These are phyloP conservation scores for Carettochelys insculpta DNA, from an alignment of 2,113 vertebrate species.

Conservation along the genomic window DNA sequence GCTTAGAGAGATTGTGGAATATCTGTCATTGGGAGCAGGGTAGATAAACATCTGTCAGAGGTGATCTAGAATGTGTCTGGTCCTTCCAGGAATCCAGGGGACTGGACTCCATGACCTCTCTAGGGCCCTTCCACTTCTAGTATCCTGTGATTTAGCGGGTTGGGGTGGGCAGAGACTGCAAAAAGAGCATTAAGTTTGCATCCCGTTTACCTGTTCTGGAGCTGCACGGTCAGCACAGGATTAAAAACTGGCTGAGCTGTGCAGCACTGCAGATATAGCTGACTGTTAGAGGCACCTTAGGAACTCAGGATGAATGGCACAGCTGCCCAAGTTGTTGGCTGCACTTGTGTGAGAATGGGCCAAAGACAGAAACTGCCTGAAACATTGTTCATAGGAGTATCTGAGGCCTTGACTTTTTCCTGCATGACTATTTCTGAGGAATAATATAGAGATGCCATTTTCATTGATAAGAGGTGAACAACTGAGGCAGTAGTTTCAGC, in stretches of 20 bases:
- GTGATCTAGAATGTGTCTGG: too few relatives aligned
- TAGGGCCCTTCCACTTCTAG: too few relatives aligned
- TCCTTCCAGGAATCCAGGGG: too few relatives aligned
- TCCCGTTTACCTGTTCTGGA: neutral
- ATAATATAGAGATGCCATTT: neutral
- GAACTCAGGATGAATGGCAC: constrained; percentile 66
- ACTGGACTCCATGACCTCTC: too few relatives aligned
- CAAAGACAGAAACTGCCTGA: constrained; percentile 18
- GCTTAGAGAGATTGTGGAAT: too few relatives aligned
- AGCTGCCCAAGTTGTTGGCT: constrained; percentile 64
- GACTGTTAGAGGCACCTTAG: constrained; percentile 65
- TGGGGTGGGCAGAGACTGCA: neutral
- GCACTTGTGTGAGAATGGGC: constrained; percentile 35
- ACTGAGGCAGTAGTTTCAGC: neutral
- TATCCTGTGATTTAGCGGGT: too few relatives aligned
- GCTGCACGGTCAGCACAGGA: neutral
- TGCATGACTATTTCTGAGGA: neutral
- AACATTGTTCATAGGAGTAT: neutral
- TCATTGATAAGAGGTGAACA: neutral
- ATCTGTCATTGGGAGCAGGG: too few relatives aligned
- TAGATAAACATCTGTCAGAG: too few relatives aligned
- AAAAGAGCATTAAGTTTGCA: neutral
- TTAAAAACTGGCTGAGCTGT: constrained; percentile 31
- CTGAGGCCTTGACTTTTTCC: neutral
- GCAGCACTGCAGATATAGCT: constrained; percentile 57